phyloP scores from a whole-genome alignment of 2,888 invertebrate genomes.

The Drosophila mayaguana region DNA sequence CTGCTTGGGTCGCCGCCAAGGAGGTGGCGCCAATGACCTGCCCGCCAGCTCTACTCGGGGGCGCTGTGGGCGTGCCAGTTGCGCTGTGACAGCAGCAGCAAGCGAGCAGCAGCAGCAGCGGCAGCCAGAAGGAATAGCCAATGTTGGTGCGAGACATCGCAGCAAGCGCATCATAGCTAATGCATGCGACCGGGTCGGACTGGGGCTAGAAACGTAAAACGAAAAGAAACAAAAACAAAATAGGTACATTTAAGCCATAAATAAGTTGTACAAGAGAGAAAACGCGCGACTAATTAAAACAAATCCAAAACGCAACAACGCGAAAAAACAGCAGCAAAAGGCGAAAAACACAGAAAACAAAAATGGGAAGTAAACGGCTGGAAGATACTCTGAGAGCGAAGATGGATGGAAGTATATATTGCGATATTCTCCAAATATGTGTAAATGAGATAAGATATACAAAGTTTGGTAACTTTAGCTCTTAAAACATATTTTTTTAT shows the following conservation, averaged over 20 bases:
- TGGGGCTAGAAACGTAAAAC: conserved; percentile 8
- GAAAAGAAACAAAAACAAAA: conserved; percentile 3
- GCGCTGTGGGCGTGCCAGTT: conserved; percentile 51
- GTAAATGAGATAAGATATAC: neutral
- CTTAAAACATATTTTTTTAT: neutral
- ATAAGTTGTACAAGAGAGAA: conserved; percentile 42
- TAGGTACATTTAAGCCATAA: conserved; percentile 34
- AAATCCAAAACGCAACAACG: conserved; percentile 64
- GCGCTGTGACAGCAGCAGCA: conserved; percentile 1
- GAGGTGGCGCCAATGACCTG: conserved; percentile 69
- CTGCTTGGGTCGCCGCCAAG: conserved; percentile 63
- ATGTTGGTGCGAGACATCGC: conserved; percentile 68
- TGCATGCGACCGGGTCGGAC: conserved; percentile 42
- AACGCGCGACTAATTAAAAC: conserved; percentile 66
- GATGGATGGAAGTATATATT: neutral
- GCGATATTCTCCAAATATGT: neutral
- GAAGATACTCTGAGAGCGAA: neutral
- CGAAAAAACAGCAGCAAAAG: conserved; percentile 25
- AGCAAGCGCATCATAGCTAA: conserved; percentile 72
- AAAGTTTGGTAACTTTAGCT: neutral
- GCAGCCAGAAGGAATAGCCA: conserved; percentile 52
- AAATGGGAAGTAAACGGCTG: neutral
- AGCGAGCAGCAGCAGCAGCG: conserved; percentile 39
- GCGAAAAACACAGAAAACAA: conserved; percentile 12
- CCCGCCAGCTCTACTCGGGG: conserved; percentile 27